Evolutionary conservation across 2,113 vertebrate species (phyloP).

Genomic region (Microcebus griseorufus): DNA sequence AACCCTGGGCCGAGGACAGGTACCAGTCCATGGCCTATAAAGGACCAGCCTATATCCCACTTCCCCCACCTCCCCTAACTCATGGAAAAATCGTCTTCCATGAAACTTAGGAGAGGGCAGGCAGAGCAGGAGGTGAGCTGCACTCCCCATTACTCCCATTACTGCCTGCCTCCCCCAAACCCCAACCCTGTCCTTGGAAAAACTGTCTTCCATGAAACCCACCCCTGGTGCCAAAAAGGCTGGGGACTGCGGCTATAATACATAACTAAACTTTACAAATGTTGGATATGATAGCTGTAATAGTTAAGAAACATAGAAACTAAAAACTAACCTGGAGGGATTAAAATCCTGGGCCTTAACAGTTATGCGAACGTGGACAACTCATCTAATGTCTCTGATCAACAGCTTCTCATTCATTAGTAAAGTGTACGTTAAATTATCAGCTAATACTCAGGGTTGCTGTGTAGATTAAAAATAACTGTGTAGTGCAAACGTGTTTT

Average conservation of each 20-base stretch:
- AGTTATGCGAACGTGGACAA: background rate
- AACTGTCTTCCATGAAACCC: too few relatives aligned
- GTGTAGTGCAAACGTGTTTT: background rate
- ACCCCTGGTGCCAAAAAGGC: too few relatives aligned
- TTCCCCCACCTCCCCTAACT: too few relatives aligned
- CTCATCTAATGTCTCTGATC: background rate
- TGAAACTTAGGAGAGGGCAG: too few relatives aligned
- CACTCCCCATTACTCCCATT: too few relatives aligned
- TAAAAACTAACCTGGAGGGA: background rate
- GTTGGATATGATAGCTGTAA: background rate
- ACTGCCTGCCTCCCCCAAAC: too few relatives aligned
- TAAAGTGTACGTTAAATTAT: conserved; percentile 40
- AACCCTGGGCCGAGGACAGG: too few relatives aligned
- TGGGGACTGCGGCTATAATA: background rate
- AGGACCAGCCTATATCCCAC: too few relatives aligned
- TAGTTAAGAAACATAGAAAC: background rate
- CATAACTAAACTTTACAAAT: conserved; percentile 15
- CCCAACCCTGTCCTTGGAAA: too few relatives aligned
- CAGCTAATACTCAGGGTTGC: background rate
- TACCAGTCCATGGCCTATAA: too few relatives aligned
- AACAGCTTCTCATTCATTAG: background rate
- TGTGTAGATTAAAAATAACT: background rate
- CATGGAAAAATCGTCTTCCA: too few relatives aligned
- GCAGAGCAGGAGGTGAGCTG: too few relatives aligned
- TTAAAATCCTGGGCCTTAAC: conserved; percentile 16